These are phyloP conservation scores for Cavia aperea DNA, from an alignment of 2,113 vertebrate species.

Conservation along the genomic window DNA sequence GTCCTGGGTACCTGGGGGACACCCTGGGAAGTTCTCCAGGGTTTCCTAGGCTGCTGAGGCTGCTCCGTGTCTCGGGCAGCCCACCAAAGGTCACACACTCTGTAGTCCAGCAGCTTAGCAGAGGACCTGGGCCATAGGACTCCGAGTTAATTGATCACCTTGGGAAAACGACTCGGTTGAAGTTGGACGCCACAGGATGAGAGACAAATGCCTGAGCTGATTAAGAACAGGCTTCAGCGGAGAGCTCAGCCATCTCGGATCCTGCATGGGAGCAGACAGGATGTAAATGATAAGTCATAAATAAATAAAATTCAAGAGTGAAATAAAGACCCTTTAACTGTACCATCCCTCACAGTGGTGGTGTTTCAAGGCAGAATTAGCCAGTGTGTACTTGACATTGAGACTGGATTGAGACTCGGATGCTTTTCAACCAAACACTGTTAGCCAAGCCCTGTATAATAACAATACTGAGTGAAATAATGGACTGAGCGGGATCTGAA, in stretches of 20 bases:
- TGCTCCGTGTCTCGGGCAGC: neutral
- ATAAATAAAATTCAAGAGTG: slow-evolving; percentile 59
- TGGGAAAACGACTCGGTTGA: slow-evolving; percentile 55
- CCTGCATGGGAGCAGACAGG: slow-evolving; percentile 50
- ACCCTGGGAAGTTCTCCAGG: slow-evolving; percentile 45
- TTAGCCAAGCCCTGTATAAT: neutral
- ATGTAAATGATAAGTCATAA: slow-evolving; percentile 62
- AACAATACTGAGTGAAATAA: neutral
- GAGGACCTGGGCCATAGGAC: slow-evolving; percentile 24
- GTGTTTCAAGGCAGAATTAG: neutral
- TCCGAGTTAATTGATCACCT: slow-evolving; percentile 57
- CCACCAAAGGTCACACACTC: slow-evolving; percentile 56
- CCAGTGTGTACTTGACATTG: neutral
- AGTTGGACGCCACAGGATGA: slow-evolving; percentile 2
- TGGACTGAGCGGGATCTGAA: neutral
- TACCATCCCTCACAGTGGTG: slow-evolving; percentile 16
- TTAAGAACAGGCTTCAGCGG: slow-evolving; percentile 35
- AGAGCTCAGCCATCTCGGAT: slow-evolving; percentile 39
- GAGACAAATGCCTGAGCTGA: slow-evolving; percentile 33
- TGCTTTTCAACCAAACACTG: slow-evolving; percentile 1
- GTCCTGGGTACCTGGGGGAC: slow-evolving; percentile 15
- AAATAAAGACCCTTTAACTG: slow-evolving; percentile 56
- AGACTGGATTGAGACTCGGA: neutral
- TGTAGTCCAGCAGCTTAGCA: neutral
- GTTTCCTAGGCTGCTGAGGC: slow-evolving; percentile 23